phyloP scores from a whole-genome alignment of 2,888 invertebrate genomes.

The Cotesia congregata region DNA sequence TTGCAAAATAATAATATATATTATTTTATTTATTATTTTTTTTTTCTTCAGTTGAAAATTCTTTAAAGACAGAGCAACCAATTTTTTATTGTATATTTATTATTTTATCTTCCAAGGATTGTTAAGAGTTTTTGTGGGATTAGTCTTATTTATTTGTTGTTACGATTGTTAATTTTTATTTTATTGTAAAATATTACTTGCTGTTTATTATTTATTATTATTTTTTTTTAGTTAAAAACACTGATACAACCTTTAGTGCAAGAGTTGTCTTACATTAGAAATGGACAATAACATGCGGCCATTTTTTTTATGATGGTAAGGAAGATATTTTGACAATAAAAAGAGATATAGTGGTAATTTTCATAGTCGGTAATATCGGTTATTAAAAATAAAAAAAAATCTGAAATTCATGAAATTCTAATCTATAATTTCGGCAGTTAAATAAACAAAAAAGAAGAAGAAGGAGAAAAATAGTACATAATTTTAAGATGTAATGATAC shows the following conservation, averaged over 20 bases:
- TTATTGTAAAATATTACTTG: neutral
- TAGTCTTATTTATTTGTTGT: neutral
- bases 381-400: too few species aligned
- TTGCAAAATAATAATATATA: neutral
- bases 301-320: neutral
- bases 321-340: neutral
- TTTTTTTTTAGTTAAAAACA: neutral
- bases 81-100: neutral
- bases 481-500: too few species aligned
- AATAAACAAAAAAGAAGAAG: too few species aligned
- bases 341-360: too few species aligned
- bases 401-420: too few species aligned
- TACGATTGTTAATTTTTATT: neutral
- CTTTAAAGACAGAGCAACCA: neutral
- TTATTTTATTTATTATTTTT: constrained; percentile 6
- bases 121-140: neutral
- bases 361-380: too few species aligned
- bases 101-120: neutral
- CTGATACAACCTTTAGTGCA: neutral
- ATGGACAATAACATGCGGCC: neutral
- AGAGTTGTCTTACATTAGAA: neutral
- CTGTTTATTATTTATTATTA: neutral
- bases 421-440: too few species aligned
- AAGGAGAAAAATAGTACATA: too few species aligned
- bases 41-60: neutral